Evolutionary conservation across 2,797 vertebrate genomes (phyloP), one percentile per base, ranked within the genome.

Genomic region (Peromyscus eremicus): DNA sequence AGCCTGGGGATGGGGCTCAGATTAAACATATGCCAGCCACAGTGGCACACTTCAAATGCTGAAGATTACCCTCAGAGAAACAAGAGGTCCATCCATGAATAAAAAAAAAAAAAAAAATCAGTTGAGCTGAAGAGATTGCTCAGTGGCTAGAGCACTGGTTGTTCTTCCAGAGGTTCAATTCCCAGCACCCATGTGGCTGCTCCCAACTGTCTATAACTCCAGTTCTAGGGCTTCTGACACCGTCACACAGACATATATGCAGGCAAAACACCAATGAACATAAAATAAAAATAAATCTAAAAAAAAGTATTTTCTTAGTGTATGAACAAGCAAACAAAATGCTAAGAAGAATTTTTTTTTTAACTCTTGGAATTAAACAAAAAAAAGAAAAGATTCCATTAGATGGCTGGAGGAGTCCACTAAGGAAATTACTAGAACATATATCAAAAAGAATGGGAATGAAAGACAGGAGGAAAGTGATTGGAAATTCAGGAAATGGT

Each of bases 341-440:
- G n/a, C 43, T 37, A 25, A 11, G 60, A 83, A 94, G 40, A 66
- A 52, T 49, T 68, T 68, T 70, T 34, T n/a, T 86, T n/a, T n/a
- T n/a, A 71, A 57, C n/a, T 40, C 46, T 70, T 49, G 64, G 57
- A 92, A 90, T 92, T 64, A 46, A 90, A 92, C 34, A 89, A 89
- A 92, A n/a, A 70, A 49, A 88, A 96, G 73, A 91, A 77, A 94
- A 90, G 1, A 86, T 49, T 49, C 19, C 37, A 79, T n/a, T n/a
- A 14, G 37, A 66, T 37, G 13, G 1, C n/a, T 87, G 37, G 66
- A n/a, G 52, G 14, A 43, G 76, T 70, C 52, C 21, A 34, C 13
- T 76, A 40, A 96, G 52, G 79, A 83, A 93, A 81, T 91, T 84
- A 89, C 62, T 90, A 90, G 73, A 92, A 96, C 85, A 8, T 12